Percentiles rank a stretch among this genome's conserved stretches.
Conservation (phyloP, 2,797 vertebrate species). For the Xiphorhynchus erythropygius region DNA sequence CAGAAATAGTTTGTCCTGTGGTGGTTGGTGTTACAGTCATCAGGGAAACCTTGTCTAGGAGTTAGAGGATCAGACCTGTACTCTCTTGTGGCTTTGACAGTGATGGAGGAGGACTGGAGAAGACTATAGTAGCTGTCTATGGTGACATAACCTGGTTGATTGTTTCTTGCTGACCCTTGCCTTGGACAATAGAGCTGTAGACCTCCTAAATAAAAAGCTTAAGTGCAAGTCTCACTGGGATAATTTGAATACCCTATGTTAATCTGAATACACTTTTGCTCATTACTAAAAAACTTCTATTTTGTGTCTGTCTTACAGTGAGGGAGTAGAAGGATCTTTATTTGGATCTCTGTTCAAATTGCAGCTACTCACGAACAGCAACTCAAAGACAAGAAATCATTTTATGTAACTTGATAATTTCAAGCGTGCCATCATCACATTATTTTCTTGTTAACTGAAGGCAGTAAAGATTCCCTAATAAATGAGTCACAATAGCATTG, state of each 20-base stretch:
- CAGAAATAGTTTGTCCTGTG: neutral
- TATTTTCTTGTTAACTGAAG: neutral
- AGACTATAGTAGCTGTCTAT: neutral
- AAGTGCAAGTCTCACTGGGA: neutral
- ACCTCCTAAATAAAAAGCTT: neutral
- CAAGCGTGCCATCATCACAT: neutral
- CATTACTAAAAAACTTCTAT: neutral
- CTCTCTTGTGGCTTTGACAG: neutral
- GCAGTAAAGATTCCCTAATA: slow-evolving; percentile 6
- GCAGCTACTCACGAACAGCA: neutral
- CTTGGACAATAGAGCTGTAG: neutral
- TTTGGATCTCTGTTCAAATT: neutral
- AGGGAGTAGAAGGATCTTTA: neutral
- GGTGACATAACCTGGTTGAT: neutral
- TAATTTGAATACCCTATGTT: neutral
- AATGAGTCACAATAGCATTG: slow-evolving; percentile 16
- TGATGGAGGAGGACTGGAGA: neutral
- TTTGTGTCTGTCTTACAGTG: neutral
- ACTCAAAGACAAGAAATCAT: neutral
- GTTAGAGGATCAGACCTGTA: neutral
- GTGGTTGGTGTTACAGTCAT: neutral
- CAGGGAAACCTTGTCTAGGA: neutral
- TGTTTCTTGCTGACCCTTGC: neutral
- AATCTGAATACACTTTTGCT: neutral
- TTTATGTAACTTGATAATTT: slow-evolving; percentile 17